A percentile compares a stretch with the other conserved stretches of the same genome.
These are phyloP conservation scores for Drosophila subsilvestris DNA, from an alignment of 2,888 invertebrate genomes.

Conservation along the genomic window DNA sequence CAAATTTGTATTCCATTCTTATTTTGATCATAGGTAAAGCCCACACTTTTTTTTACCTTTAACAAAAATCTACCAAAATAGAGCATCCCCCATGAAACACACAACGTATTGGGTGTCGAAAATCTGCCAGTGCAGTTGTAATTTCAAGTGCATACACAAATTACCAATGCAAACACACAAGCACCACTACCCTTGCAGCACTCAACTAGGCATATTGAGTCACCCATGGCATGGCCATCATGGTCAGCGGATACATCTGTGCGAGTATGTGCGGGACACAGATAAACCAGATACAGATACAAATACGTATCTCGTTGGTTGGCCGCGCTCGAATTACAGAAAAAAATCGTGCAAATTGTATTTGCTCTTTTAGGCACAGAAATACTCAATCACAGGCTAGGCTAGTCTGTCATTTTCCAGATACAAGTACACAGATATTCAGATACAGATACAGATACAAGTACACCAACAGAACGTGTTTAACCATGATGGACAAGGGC, in stretches of 20 bases:
- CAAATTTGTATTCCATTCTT: too few species aligned
- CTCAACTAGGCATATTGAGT: slow-evolving; percentile 73
- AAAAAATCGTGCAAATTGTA: slow-evolving; percentile 75
- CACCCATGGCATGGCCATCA: slow-evolving; percentile 61
- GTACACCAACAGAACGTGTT: slow-evolving; percentile 57
- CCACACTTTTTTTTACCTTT: too few species aligned
- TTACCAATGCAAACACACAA: slow-evolving; percentile 75
- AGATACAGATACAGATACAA: slow-evolving; percentile 19
- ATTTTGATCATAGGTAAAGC: too few species aligned
- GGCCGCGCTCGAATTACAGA: slow-evolving; percentile 56
- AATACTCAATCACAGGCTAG: slow-evolving; percentile 30
- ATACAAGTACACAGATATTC: slow-evolving; percentile 3
- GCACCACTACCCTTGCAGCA: slow-evolving; percentile 35
- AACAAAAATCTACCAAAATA: not conserved
- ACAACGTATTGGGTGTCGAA: not conserved
- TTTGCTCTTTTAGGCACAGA: slow-evolving; percentile 66
- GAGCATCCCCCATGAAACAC: not conserved
- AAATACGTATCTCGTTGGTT: slow-evolving; percentile 31
- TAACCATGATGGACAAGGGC: slow-evolving; percentile 59
- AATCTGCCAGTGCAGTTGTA: slow-evolving; percentile 40
- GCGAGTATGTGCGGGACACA: slow-evolving; percentile 26
- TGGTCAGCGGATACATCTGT: slow-evolving; percentile 68
- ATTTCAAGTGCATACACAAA: slow-evolving; percentile 80
- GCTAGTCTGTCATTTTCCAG: slow-evolving; percentile 30
- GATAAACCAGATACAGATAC: slow-evolving; percentile 42